Conservation (phyloP, 2,113 vertebrate species). For the Trematocara stigmaticum region DNA sequence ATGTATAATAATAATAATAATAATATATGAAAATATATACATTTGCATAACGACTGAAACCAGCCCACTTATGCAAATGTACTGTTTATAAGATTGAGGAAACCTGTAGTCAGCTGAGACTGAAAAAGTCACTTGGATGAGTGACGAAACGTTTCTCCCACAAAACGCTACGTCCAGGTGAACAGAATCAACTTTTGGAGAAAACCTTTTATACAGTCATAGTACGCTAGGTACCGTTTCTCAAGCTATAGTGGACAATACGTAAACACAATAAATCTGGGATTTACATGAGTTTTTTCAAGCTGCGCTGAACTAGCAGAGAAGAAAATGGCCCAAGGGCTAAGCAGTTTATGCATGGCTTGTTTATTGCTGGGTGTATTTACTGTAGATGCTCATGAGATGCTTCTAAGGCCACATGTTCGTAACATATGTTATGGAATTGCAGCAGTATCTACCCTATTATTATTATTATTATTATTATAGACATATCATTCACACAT, state of each 20-base stretch:
- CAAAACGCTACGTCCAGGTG: too few species aligned
- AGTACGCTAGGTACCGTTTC: background rate
- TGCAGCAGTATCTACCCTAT: background rate
- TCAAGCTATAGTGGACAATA: background rate
- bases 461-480: background rate
- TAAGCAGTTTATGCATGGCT: background rate
- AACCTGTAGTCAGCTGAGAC: background rate
- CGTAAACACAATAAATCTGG: background rate
- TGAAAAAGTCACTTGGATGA: background rate
- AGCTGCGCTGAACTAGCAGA: background rate
- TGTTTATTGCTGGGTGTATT: constrained; percentile 6
- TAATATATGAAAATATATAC: background rate
- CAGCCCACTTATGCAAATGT: background rate
- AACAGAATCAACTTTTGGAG: too few species aligned
- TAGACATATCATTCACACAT: constrained; percentile 9
- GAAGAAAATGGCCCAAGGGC: background rate
- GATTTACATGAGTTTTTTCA: background rate
- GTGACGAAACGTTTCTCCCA: too few species aligned
- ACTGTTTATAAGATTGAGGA: background rate
- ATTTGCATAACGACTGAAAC: background rate
- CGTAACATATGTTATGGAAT: constrained; percentile 32
- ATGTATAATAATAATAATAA: background rate
- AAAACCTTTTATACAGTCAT: background rate
- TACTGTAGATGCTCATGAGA: background rate
- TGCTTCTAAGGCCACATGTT: background rate